Base-by-base conservation (phyloP, 2,113 vertebrate species). In the Tetraodon nigroviridis region DNA sequence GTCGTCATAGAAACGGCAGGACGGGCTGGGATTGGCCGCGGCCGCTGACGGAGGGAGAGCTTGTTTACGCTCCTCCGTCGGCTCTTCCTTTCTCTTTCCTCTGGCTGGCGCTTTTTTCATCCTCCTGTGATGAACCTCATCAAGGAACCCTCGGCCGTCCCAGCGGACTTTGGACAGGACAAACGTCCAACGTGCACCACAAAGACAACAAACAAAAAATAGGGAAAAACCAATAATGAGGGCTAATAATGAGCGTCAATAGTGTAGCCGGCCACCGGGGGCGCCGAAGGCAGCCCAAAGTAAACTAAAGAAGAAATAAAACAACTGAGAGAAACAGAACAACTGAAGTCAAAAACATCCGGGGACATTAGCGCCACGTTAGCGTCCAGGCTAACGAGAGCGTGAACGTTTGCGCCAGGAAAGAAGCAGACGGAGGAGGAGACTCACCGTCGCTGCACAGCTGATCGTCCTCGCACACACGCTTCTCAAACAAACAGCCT, bases 401-500 rank as follows among this genome's bases (percentile, higher is more conserved):
- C 4, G 44, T 46, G 44, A 46, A 6, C 1, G 44, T n/a, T 46
- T 46, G 16, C 7, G 5, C 44, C 1, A 7, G 4, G n/a, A 46
- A 7, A 46, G 15, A 13, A 17, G 16, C 44, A n/a, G n/a, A 45
- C 14, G n/a, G 21, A 12, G 20, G 17, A 17, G n/a, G n/a, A 42
- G 2, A 79, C 86, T 86, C 70, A 88, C 88, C 88, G 5, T 89
- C 74, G 19, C 2, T 80, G 71, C 88, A 89, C 55, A 69, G 71
- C 58, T 85, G 84, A 21, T 82, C 84, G 50, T 70, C 73, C 8
- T 59, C 47, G 56, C 88, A 89, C 11, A 89, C 70, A 3, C 69
- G 85, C 81, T 79, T 89, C 41, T 88, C 86, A 75, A 89, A 88
- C 75, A 88, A 55, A 61, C 88, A 89, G 32, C 88, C 88, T 89